phyloP scores from a whole-genome alignment of 1,140 invertebrate genomes.

The Bombyx mandarina region DNA sequence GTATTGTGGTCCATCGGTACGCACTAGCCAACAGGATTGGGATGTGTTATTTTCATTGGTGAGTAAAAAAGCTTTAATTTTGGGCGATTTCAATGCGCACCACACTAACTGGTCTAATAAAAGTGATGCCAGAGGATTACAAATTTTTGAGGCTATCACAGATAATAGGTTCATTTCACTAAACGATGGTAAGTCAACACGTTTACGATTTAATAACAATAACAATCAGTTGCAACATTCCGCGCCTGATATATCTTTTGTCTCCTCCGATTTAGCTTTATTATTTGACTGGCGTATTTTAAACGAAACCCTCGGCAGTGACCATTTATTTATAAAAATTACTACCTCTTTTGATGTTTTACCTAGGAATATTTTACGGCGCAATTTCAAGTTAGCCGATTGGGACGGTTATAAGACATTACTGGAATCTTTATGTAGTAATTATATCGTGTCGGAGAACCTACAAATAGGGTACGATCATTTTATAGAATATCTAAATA shows the following conservation, averaged over 20 bases:
- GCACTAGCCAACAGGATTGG: too few relatives aligned
- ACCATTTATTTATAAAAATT: constrained; percentile 24
- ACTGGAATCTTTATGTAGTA: constrained; percentile 6
- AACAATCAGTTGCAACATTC: too few relatives aligned
- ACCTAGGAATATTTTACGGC: constrained; percentile 3
- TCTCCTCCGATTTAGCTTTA: constrained; percentile 13
- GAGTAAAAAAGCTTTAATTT: too few relatives aligned
- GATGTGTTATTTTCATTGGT: too few relatives aligned
- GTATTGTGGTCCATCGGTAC: constrained; percentile 10
- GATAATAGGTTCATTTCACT: too few relatives aligned
- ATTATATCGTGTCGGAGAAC: background rate
- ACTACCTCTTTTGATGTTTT: background rate
- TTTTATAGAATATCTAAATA: constrained; percentile 16
- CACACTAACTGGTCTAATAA: too few relatives aligned
- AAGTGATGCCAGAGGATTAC: too few relatives aligned
- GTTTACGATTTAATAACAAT: too few relatives aligned
- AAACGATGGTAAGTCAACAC: too few relatives aligned
- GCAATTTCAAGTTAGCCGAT: constrained; percentile 20
- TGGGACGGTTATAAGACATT: constrained; percentile 11
- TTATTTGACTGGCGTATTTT: constrained; percentile 13
- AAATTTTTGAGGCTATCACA: too few relatives aligned
- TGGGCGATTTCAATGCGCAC: too few relatives aligned
- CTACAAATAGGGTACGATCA: constrained; percentile 16
- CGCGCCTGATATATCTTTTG: too few relatives aligned
- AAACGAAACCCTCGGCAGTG: constrained; percentile 21